Conservation (phyloP, 1,140 invertebrate species). For the Apocrypta bakeri region DNA sequence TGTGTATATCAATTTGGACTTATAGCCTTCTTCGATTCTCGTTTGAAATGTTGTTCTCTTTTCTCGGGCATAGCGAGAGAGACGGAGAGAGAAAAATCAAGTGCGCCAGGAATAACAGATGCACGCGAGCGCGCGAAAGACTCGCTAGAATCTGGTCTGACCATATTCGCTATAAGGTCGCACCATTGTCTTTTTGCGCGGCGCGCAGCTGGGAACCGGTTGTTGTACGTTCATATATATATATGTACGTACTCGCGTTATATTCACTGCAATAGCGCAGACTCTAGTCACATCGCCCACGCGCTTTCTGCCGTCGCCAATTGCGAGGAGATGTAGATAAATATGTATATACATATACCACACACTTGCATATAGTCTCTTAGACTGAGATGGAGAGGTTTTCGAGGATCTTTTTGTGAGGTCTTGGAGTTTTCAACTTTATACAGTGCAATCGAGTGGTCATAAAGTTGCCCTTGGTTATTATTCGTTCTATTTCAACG, state of each 20-base stretch:
- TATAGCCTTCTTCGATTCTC: neutral
- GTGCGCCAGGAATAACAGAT: conserved; percentile 14
- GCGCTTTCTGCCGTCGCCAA: neutral
- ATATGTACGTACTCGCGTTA: neutral
- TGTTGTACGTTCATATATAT: conserved; percentile 22
- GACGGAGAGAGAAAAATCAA: neutral
- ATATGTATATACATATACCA: neutral
- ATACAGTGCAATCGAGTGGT: neutral
- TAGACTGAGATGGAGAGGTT: neutral
- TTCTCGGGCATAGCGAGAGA: neutral
- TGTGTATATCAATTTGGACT: too few relatives aligned
- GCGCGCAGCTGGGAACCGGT: conserved; percentile 46
- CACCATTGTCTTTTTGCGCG: conserved; percentile 43
- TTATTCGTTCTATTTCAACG: too few relatives aligned
- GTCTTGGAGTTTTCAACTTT: neutral
- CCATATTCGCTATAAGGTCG: conserved; percentile 49
- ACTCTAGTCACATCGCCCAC: conserved; percentile 26
- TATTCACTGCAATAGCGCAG: neutral
- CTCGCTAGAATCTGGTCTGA: conserved; percentile 44
- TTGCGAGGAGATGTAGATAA: neutral
- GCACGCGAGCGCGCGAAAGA: neutral
- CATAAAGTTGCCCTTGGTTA: too few relatives aligned
- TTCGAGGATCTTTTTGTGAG: neutral
- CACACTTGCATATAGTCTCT: too few relatives aligned
- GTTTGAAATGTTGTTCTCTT: neutral